Base-by-base conservation (phyloP, 2,888 invertebrate species). In the Hermodice carunculata region DNA sequence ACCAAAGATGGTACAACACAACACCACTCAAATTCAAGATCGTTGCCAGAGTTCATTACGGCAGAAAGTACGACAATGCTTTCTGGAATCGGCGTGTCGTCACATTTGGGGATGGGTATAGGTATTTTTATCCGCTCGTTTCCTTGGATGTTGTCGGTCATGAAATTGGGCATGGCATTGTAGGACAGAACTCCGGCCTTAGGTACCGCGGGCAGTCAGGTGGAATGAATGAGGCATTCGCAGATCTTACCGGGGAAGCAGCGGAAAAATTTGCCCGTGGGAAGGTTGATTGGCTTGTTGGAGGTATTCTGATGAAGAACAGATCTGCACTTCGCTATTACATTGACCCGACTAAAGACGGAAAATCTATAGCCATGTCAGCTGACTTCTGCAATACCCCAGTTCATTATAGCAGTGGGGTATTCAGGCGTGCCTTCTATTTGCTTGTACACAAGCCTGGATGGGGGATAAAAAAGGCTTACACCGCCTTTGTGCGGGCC, bases 21-120 rank as follows among this genome's bases (percentile, higher is more conserved):
- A 14, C 11, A 37, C 40, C 11, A 37, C 14, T 14, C 49, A 17
- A 3, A n/a, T 32, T n/a, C 2, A 34, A 31, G 40, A 37, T 37
- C 40, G 11, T n/a, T 37, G 11, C 22, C 43, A 17, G 57, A 2
- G 44, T 43, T n/a, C 57, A 57, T 37, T 57, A 22, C 28, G 57
- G 57, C 14, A 32, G 22, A 28, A 14, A 46, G 44, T 57, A 37
- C 26, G 43, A 44, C 26, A 57, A 57, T n/a, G 57, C 57, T 26
- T 57, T 57, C 24, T 57, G 57, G 57, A 49, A 57, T 44, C 42
- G 57, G 6, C 28, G 26, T n/a, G 28, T 31, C n/a, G 26, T 57
- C 17, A 24, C 46, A 14, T 4, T 57, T 2, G 57, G 57, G 1
- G 57, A 57, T 22, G 57, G 57, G 3, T 32, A 28, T 2, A 29